Base-by-base conservation (phyloP, 2,797 vertebrate species). In the Lithobates pipiens region DNA sequence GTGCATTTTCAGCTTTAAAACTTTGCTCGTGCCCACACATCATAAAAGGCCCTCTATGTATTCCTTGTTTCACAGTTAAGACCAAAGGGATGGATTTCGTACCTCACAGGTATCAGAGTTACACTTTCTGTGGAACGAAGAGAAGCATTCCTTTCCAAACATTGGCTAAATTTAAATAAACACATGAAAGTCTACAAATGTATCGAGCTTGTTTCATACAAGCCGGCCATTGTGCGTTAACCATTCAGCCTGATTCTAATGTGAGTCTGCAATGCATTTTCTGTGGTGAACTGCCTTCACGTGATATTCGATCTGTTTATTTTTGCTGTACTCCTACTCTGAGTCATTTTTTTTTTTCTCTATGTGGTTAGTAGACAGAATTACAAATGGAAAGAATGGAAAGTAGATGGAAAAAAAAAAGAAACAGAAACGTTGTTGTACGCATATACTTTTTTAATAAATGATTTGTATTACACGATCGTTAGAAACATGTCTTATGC, bases 301-400 rank as follows among this genome's bases (percentile, higher is more conserved):
- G 13, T 54, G 79, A 86, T 61, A 83, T 83, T 18, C 67, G 68
- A 86, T 77, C 74, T 86, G 75, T 73, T 86, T 79, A 77, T 86
- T 78, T 86, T 82, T 78, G 34, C 80, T 83, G 8, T 76, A 68
- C 77, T 81, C 79, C 72, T 34, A 75, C 72, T 70, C 25, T 18
- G 57, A 83, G 65, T 36, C 39, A 42, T 61, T 72, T 81, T 36
- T 61, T 80, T 34, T 82, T 74, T 74, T 27, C 27, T 77, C 36
- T 39, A 32, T 75, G 61, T 61, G 80, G 68, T 57, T 50, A 44
- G 76, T 5, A 57, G 34, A 44, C 23, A 27, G 77, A 70, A 76
- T 39, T 71, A 42, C 34, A 77, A 69, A 67, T 61, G 54, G 54
- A 61, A 50, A 73, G 70, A 82, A 82, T 73, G 70, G 69, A 67